Percentiles rank a stretch among this genome's conserved stretches.
These are phyloP conservation scores for Pheosia gnoma DNA, from an alignment of 2,888 invertebrate species.

Conservation along the genomic window DNA sequence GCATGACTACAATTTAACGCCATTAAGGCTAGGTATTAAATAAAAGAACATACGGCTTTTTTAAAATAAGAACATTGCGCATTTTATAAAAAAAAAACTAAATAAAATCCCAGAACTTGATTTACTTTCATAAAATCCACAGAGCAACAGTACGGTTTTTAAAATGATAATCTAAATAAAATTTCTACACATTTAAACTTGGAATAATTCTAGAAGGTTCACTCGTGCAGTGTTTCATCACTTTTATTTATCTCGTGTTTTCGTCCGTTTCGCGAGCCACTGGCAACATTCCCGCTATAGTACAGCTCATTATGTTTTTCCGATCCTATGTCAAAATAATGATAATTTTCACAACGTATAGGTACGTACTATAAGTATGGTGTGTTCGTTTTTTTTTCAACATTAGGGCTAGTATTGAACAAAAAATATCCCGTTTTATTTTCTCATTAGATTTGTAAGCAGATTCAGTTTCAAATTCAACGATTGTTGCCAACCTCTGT, in stretches of 20 bases:
- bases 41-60: neutral
- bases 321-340: too few relatives aligned
- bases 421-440: too few relatives aligned
- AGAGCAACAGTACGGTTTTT: neutral
- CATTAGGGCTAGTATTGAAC: too few relatives aligned
- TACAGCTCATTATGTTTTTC: neutral
- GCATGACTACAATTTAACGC: too few relatives aligned
- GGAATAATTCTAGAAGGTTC: slow-evolving; percentile 50
- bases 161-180: neutral
- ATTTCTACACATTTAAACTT: neutral
- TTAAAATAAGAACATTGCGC: neutral
- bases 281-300: slow-evolving; percentile 52
- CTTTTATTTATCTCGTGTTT: slow-evolving; percentile 52
- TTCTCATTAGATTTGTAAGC: too few relatives aligned
- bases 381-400: too few relatives aligned
- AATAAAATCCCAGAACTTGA: neutral
- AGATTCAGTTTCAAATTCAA: too few relatives aligned
- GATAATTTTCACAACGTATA: too few relatives aligned
- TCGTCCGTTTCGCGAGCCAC: slow-evolving; percentile 43
- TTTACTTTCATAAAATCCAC: neutral
- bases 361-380: too few relatives aligned
- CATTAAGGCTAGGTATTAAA: too few relatives aligned
- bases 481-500: too few relatives aligned
- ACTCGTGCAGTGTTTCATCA: slow-evolving; percentile 54
- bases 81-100: neutral